Conservation (phyloP, 2,888 invertebrate genomes). For the Drosophila robusta region DNA sequence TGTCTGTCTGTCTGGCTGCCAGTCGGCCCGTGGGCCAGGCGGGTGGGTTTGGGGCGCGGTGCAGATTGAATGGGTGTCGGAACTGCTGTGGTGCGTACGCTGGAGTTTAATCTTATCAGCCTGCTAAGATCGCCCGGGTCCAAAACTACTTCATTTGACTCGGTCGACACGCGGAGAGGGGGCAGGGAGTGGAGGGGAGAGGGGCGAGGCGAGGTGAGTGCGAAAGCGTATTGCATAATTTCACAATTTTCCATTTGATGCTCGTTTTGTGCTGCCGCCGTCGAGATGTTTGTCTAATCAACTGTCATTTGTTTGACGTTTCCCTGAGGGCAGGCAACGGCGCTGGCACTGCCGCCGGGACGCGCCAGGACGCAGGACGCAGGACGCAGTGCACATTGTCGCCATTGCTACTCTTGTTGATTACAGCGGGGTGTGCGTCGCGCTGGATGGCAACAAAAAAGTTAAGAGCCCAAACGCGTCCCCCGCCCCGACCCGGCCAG, state of each 20-base stretch:
- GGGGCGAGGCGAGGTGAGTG: slow-evolving; percentile 34
- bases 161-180: background rate
- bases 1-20: slow-evolving; percentile 11
- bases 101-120: slow-evolving; percentile 75
- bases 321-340: slow-evolving; percentile 78
- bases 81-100: slow-evolving; percentile 65
- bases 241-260: slow-evolving; percentile 84
- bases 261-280: slow-evolving; percentile 78
- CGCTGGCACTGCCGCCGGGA: slow-evolving; percentile 47
- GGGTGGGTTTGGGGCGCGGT: slow-evolving; percentile 26
- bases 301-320: slow-evolving; percentile 84
- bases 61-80: slow-evolving; percentile 50
- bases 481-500: background rate
- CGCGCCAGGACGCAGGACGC: slow-evolving; percentile 46
- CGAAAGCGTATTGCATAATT: slow-evolving; percentile 83
- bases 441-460: slow-evolving; percentile 60
- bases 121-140: slow-evolving; percentile 70
- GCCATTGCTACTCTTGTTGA: slow-evolving; percentile 79
- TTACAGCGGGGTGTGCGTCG: slow-evolving; percentile 61
- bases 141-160: slow-evolving; percentile 78
- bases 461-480: slow-evolving; percentile 70
- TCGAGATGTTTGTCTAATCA: slow-evolving; percentile 84
- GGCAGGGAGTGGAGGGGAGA: background rate
- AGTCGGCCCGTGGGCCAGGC: slow-evolving; percentile 42
- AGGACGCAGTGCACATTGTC: slow-evolving; percentile 63